These are phyloP conservation scores for Paraescarpia echinospica DNA, from an alignment of 1,140 invertebrate species.

Conservation along the genomic window DNA sequence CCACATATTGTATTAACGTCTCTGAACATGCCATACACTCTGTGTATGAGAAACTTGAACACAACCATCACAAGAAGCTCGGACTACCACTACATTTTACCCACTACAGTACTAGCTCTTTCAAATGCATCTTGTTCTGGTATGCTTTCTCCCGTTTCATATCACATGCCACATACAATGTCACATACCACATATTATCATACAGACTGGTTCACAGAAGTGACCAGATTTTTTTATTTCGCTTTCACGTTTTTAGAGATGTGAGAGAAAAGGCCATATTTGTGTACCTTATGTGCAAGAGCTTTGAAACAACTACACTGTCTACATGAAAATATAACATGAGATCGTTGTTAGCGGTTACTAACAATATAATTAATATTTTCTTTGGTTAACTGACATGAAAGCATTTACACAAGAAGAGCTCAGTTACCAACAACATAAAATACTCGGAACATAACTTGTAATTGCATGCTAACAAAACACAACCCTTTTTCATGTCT, in stretches of 20 bases:
- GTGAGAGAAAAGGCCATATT: not conserved
- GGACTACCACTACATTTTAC: not conserved
- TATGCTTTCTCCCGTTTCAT: not conserved
- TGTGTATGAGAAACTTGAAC: not conserved
- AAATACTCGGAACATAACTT: not conserved
- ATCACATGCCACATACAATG: not conserved
- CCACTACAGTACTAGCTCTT: not conserved
- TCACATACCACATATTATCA: too few relatives aligned
- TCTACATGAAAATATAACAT: not conserved
- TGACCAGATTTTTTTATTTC: not conserved
- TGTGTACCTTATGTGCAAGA: not conserved
- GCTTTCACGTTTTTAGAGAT: not conserved
- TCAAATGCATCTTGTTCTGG: not conserved
- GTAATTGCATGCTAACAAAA: not conserved
- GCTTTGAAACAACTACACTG: not conserved
- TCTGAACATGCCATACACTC: not conserved
- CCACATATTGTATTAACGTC: not conserved
- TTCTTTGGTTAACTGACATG: not conserved
- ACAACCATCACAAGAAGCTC: not conserved
- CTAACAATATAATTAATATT: not conserved
- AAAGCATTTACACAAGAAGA: not conserved
- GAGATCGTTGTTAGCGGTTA: not conserved
- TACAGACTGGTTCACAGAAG: not conserved
- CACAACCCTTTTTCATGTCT: not conserved
- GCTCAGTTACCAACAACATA: not conserved